Evolutionary conservation across 2,888 invertebrate genomes (phyloP).

Genomic region (Thera britannica): DNA sequence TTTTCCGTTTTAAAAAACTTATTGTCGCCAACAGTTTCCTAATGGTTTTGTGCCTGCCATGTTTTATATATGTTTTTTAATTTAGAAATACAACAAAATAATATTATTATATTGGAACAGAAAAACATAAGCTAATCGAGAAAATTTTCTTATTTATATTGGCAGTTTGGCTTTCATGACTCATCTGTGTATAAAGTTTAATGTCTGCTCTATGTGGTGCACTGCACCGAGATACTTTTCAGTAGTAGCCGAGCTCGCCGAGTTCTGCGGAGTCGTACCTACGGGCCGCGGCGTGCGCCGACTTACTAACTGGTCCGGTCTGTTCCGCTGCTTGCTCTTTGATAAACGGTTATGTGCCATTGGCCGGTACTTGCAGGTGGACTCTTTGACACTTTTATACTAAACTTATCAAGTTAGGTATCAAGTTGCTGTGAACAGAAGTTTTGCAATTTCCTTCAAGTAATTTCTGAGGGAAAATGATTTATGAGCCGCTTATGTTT

Average conservation of each 20-base stretch:
- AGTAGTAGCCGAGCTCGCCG: background rate
- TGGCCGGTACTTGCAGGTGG: slow-evolving; percentile 5
- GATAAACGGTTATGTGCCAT: slow-evolving; percentile 16
- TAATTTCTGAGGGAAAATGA: slow-evolving; percentile 6
- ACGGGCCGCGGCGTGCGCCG: background rate
- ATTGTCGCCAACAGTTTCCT: too few species aligned
- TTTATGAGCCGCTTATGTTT: slow-evolving; percentile 1
- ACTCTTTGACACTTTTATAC: slow-evolving; percentile 16
- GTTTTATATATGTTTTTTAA: too few species aligned
- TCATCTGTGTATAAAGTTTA: background rate
- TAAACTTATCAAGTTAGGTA: background rate
- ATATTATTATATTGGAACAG: too few species aligned
- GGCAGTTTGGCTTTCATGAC: background rate
- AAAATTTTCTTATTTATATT: background rate
- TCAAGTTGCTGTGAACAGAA: background rate
- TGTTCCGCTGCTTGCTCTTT: slow-evolving; percentile 14
- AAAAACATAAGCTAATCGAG: too few species aligned
- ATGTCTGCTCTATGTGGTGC: background rate
- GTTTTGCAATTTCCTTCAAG: background rate
- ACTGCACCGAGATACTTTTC: slow-evolving; percentile 5
- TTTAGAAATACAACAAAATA: too few species aligned
- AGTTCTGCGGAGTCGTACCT: background rate
- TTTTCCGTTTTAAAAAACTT: too few species aligned
- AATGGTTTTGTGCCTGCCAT: too few species aligned
- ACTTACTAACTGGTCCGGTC: slow-evolving; percentile 9